Evolutionary conservation across 2,888 invertebrate genomes (phyloP), one percentile per base, ranked within the genome.

Genomic region (Leptopilina syphax): DNA sequence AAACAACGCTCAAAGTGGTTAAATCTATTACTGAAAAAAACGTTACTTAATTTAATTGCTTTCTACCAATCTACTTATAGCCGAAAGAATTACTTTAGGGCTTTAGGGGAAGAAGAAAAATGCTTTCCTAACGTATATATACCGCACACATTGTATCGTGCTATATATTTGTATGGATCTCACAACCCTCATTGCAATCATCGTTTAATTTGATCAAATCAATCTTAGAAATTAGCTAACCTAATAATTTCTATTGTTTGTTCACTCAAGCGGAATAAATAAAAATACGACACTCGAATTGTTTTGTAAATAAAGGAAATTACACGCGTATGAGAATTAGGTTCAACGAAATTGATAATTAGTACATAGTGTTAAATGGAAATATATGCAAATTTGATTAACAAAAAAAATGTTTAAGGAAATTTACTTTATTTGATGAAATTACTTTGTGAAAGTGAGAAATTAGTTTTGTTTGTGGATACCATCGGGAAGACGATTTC

Each of bases 1-100:
- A 63, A 63, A 63, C 63, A 63, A 63, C 18, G 63, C n/a, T 63
- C 24, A 63, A 24, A 9, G 63, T 63, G 63, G 24, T 63, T 63
- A 63, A 63, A 63, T 63, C 63, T 63, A 63, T 63, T 63, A 63
- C 63, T 50, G 18, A 63, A 63, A 63, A n/a, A 63, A 63, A 24
- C 63, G 18, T 63, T 63, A 63, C 63, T 63, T 63, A 63, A 63
- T 63, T 63, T 63, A 63, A 63, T 63, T 63, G 63, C 63, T 63
- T 63, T 63, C 63, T 24, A 7, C 63, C 63, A 63, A 63, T 63
- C 63, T 63, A 63, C 63, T 63, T 24, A 50, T 10, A 63, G 24
- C 24, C 24, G 63, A 63, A 63, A 63, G 63, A 63, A 63, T 63
- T 63, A 63, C 63, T 63, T 63, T 63, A 63, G 63, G 63, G 63